Evolutionary conservation across 2,797 vertebrate genomes (phyloP).

Genomic region (Sebastes vulpes): DNA sequence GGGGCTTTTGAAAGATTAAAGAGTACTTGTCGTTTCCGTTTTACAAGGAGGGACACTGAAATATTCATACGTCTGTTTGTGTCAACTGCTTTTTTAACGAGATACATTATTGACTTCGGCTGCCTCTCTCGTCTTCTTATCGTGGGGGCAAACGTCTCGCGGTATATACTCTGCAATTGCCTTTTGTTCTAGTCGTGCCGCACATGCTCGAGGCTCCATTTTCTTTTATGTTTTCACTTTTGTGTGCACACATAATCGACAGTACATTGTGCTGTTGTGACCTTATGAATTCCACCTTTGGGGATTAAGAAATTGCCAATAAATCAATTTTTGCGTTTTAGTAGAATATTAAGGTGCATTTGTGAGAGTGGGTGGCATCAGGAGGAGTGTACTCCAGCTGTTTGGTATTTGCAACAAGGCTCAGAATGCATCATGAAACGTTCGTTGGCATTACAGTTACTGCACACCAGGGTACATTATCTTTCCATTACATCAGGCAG

Average conservation of each 20-base stretch:
- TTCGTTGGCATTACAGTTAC: slow-evolving; percentile 69
- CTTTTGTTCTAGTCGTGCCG: slow-evolving; percentile 20
- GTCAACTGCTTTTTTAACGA: slow-evolving; percentile 26
- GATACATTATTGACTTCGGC: slow-evolving; percentile 7
- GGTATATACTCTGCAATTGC: neutral
- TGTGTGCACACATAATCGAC: slow-evolving; percentile 11
- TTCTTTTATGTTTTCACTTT: slow-evolving; percentile 30
- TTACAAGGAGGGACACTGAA: slow-evolving; percentile 34
- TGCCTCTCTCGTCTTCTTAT: neutral
- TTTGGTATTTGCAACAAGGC: slow-evolving; percentile 68
- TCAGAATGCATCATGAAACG: slow-evolving; percentile 58
- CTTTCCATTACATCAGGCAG: slow-evolving; percentile 74
- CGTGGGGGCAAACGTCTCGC: neutral
- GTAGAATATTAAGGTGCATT: slow-evolving; percentile 63
- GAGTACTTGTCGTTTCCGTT: slow-evolving; percentile 24
- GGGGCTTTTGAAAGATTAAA: slow-evolving; percentile 44
- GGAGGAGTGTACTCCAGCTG: slow-evolving; percentile 57
- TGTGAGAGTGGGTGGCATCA: slow-evolving; percentile 59
- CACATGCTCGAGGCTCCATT: slow-evolving; percentile 29
- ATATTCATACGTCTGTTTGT: slow-evolving; percentile 50
- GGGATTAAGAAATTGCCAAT: slow-evolving; percentile 47
- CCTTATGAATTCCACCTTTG: slow-evolving; percentile 39
- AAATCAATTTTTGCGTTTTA: slow-evolving; percentile 60
- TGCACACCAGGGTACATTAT: slow-evolving; percentile 77
- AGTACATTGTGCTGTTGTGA: slow-evolving; percentile 2